Evolutionary conservation across 2,797 vertebrate species (phyloP).

Genomic region (Sebastes hopkinsi): DNA sequence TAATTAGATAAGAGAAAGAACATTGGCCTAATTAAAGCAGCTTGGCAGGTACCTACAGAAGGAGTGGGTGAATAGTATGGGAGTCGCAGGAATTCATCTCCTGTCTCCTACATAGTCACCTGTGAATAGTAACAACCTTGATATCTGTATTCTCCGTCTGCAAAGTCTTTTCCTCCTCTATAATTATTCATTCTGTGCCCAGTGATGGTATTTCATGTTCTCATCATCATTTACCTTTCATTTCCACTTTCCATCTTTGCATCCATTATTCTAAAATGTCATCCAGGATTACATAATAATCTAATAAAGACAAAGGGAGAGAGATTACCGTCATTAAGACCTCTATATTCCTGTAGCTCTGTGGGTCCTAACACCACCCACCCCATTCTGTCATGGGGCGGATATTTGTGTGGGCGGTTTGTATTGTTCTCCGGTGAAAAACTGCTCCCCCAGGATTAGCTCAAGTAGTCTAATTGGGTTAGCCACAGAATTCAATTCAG

Average conservation of each 20-base stretch:
- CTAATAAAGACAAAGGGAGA: constrained; percentile 67
- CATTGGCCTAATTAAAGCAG: constrained; percentile 55
- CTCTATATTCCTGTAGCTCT: constrained; percentile 56
- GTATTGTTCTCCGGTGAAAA: constrained; percentile 70
- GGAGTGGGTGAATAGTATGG: constrained; percentile 34
- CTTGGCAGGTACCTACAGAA: constrained; percentile 32
- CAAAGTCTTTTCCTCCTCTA: constrained; percentile 11
- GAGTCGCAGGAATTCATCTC: constrained; percentile 43
- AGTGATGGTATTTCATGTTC: constrained; percentile 13
- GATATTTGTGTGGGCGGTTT: constrained; percentile 69
- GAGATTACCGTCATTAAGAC: constrained; percentile 65
- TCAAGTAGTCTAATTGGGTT: constrained; percentile 66
- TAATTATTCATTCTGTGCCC: constrained; percentile 22
- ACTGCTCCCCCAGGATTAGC: constrained; percentile 63
- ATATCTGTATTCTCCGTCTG: constrained; percentile 9
- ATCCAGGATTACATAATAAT: constrained; percentile 64
- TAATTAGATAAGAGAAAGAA: constrained; percentile 61
- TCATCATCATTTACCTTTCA: constrained; percentile 31
- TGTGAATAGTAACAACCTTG: constrained; percentile 25
- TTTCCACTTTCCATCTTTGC: constrained; percentile 32
- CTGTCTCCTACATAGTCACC: constrained; percentile 33
- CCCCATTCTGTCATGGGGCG: constrained; percentile 62
- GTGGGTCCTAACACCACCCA: constrained; percentile 59
- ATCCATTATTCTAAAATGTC: constrained; percentile 64
- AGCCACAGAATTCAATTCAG: constrained; percentile 54